Evolutionary conservation across 2,888 invertebrate species (phyloP).

Genomic region (Lasiommata megera): DNA sequence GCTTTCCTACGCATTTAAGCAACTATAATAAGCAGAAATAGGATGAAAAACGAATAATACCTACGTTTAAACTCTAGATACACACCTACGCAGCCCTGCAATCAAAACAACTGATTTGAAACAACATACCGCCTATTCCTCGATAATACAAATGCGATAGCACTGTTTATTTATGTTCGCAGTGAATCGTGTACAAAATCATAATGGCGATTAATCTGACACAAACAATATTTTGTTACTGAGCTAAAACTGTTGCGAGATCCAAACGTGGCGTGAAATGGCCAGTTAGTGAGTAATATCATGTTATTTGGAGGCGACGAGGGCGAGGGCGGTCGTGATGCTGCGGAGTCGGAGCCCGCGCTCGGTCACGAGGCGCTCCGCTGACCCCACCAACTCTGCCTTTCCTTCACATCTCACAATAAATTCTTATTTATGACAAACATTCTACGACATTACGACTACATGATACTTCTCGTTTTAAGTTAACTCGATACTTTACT

Average conservation of each 20-base stretch:
- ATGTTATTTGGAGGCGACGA: slow-evolving; percentile 73
- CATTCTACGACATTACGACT: slow-evolving; percentile 39
- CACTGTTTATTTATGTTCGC: slow-evolving; percentile 34
- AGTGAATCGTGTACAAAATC: slow-evolving; percentile 36
- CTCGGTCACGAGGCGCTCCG: slow-evolving; percentile 72
- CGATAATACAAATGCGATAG: slow-evolving; percentile 27
- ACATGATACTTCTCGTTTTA: slow-evolving; percentile 27
- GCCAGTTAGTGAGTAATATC: slow-evolving; percentile 78
- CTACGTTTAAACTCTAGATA: neutral
- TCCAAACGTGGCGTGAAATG: slow-evolving; percentile 71
- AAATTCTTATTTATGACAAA: slow-evolving; percentile 36
- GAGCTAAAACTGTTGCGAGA: slow-evolving; percentile 47
- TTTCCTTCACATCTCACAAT: slow-evolving; percentile 41
- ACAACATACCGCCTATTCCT: slow-evolving; percentile 9
- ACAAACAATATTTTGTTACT: slow-evolving; percentile 45
- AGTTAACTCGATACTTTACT: slow-evolving; percentile 3
- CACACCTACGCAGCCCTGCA: neutral
- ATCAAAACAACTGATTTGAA: slow-evolving; percentile 16
- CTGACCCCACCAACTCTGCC: slow-evolving; percentile 59
- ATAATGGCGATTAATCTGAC: slow-evolving; percentile 39
- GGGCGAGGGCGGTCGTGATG: slow-evolving; percentile 71
- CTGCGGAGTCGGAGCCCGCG: slow-evolving; percentile 49
- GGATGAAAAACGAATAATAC: too few relatives aligned
- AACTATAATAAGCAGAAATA: too few relatives aligned
- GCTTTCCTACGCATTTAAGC: too few relatives aligned